Evolutionary conservation across 2,797 vertebrate species (phyloP).

Genomic region (Catharus ustulatus): DNA sequence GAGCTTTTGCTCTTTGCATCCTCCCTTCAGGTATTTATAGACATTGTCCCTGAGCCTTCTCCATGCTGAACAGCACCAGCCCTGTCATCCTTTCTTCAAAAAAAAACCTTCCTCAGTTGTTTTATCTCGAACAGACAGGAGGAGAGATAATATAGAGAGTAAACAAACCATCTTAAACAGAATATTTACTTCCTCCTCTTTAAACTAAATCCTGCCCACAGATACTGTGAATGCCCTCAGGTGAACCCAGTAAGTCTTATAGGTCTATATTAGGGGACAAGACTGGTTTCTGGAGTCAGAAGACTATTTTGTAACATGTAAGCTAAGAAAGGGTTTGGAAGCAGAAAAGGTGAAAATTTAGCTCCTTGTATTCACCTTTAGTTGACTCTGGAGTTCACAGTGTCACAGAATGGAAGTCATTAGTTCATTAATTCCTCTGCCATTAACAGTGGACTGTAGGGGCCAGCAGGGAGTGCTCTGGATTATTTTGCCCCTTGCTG

Average conservation of each 20-base stretch:
- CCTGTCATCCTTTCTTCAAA: background rate
- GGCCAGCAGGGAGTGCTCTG: background rate
- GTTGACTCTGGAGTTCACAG: background rate
- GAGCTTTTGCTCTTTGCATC: background rate
- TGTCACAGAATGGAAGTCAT: background rate
- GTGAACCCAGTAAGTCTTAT: background rate
- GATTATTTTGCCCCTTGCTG: background rate
- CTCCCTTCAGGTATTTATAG: background rate
- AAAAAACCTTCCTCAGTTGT: background rate
- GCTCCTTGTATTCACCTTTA: background rate
- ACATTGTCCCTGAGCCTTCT: background rate
- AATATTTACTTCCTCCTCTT: background rate
- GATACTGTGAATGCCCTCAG: background rate
- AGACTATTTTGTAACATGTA: background rate
- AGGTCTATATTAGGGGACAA: background rate
- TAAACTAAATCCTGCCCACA: background rate
- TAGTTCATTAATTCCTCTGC: background rate
- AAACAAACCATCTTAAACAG: background rate
- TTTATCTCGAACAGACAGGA: slow-evolving; percentile 16
- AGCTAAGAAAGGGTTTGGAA: background rate
- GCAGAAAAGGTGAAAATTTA: background rate
- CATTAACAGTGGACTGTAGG: background rate
- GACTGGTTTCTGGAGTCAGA: background rate
- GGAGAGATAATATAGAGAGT: background rate
- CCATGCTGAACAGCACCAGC: background rate